Conservation (phyloP, 2,113 vertebrate genomes). For the Etheostoma cragini region DNA sequence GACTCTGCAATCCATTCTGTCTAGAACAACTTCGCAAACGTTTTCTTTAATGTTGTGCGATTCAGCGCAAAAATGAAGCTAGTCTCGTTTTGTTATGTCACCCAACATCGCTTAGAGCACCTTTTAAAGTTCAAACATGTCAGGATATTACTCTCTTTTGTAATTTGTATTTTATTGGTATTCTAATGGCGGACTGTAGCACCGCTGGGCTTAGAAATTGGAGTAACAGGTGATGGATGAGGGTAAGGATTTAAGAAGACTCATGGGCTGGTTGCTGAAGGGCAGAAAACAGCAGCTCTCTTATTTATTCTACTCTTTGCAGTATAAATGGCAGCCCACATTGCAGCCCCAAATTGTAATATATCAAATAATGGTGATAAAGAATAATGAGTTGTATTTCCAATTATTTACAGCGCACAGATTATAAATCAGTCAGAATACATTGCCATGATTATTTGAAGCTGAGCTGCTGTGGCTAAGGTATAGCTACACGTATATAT, state of each 20-base stretch:
- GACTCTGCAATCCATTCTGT: too few species aligned
- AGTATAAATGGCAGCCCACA: background rate
- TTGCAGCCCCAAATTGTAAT: background rate
- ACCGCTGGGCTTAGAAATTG: background rate
- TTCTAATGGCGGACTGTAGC: conserved; percentile 6
- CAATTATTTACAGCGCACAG: background rate
- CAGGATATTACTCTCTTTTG: conserved; percentile 2
- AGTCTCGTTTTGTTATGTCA: too few species aligned
- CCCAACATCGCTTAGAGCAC: too few species aligned
- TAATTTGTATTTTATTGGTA: conserved; percentile 40
- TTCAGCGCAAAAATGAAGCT: too few species aligned
- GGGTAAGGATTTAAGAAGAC: conserved; percentile 29
- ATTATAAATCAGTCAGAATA: background rate
- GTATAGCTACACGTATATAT: background rate
- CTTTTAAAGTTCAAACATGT: background rate
- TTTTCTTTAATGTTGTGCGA: too few species aligned
- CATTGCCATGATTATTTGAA: background rate
- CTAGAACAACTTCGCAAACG: too few species aligned
- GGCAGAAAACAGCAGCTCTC: conserved; percentile 10
- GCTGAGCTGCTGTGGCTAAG: background rate
- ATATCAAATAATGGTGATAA: background rate
- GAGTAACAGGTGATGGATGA: conserved; percentile 32
- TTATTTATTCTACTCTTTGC: conserved; percentile 13
- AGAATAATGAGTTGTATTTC: background rate
- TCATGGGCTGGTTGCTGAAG: conserved; percentile 15